phyloP scores from a whole-genome alignment of 2,797 vertebrate species.

The Pteropus rufus region DNA sequence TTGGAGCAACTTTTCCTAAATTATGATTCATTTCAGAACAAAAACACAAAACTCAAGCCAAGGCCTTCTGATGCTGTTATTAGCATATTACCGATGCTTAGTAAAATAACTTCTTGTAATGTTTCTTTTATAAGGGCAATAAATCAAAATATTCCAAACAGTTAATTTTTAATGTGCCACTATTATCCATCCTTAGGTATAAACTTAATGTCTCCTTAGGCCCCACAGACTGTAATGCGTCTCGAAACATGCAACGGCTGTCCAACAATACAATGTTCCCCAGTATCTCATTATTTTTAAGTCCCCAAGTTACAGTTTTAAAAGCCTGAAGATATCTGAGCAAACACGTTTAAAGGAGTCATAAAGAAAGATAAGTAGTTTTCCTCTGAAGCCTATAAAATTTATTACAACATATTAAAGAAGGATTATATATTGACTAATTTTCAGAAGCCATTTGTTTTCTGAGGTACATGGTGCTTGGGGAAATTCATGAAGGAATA shows the following conservation, averaged over 20 bases:
- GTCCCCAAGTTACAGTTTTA: slow-evolving; percentile 59
- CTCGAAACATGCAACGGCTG: slow-evolving; percentile 38
- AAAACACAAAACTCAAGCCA: slow-evolving; percentile 55
- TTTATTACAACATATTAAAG: slow-evolving; percentile 61
- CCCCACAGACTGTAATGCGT: background rate
- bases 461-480: background rate
- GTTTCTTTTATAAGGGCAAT: slow-evolving; percentile 69
- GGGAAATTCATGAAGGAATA: background rate
- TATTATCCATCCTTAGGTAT: slow-evolving; percentile 62
- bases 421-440: slow-evolving; percentile 49
- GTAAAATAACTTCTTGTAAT: slow-evolving; percentile 60
- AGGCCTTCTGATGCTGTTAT: slow-evolving; percentile 50
- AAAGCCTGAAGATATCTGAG: slow-evolving; percentile 48
- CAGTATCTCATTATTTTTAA: slow-evolving; percentile 66
- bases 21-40: slow-evolving; percentile 64
- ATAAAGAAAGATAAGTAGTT: slow-evolving; percentile 69
- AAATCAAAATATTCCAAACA: slow-evolving; percentile 63
- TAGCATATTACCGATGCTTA: slow-evolving; percentile 43
- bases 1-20: slow-evolving; percentile 35
- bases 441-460: slow-evolving; percentile 55
- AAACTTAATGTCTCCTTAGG: slow-evolving; percentile 63
- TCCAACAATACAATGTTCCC: slow-evolving; percentile 28
- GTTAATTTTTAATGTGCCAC: slow-evolving; percentile 62
- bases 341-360: slow-evolving; percentile 63
- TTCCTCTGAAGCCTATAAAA: slow-evolving; percentile 65